Conservation (phyloP, 2,113 vertebrate species). For the Neodontobutis hainanensis region DNA sequence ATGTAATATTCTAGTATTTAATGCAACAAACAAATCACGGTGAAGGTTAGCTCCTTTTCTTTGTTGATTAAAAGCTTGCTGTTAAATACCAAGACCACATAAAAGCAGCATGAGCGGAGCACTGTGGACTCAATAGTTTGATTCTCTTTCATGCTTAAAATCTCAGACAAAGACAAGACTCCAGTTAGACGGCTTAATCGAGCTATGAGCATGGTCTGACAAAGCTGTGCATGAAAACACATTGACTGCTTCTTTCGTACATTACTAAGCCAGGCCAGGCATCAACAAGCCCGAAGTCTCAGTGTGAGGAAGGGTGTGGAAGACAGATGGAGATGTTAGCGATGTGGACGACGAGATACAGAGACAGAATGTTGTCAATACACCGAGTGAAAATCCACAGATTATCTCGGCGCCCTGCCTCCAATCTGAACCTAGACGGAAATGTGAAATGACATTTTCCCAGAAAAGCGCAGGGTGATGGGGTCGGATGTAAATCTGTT, state of each 20-base stretch:
- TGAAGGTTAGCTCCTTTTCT: too few species aligned
- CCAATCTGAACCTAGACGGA: constrained; percentile 46
- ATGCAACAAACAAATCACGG: too few species aligned
- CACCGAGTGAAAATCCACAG: constrained; percentile 49
- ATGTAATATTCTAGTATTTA: too few species aligned
- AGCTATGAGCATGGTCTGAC: too few species aligned
- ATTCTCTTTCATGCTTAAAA: too few species aligned
- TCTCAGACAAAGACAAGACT: too few species aligned
- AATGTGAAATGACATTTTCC: constrained; percentile 60
- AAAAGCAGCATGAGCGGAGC: too few species aligned
- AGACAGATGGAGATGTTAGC: neutral
- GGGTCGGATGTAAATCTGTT: constrained; percentile 59
- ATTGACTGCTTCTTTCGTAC: constrained; percentile 32
- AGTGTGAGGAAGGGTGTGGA: constrained; percentile 21
- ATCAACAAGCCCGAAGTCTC: constrained; percentile 67
- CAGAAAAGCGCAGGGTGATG: constrained; percentile 23
- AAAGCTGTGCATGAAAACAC: too few species aligned
- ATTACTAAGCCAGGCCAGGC: constrained; percentile 51
- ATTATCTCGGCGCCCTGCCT: constrained; percentile 50
- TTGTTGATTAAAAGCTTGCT: too few species aligned
- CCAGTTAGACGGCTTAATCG: too few species aligned
- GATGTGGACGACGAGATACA: constrained; percentile 14
- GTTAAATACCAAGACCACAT: too few species aligned
- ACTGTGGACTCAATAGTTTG: too few species aligned
- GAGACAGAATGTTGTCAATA: constrained; percentile 34